These are phyloP conservation scores for Agrotis clavis DNA, from an alignment of 2,888 invertebrate genomes.

Conservation along the genomic window DNA sequence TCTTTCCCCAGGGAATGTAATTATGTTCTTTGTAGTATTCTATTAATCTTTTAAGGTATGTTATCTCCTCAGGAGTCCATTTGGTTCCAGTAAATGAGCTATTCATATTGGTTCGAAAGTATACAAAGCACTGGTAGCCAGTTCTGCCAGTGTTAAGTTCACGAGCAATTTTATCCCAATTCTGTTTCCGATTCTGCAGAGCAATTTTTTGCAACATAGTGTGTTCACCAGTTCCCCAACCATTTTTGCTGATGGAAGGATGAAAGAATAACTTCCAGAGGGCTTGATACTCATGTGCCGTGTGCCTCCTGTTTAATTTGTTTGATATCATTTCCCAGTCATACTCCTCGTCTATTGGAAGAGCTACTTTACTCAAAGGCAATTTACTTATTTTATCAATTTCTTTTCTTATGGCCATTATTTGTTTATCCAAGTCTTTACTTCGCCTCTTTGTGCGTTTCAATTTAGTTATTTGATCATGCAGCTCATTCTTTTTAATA, in stretches of 20 bases:
- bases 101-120: slow-evolving; percentile 90
- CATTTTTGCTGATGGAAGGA: slow-evolving; percentile 92
- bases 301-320: slow-evolving; percentile 90
- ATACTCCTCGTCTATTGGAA: slow-evolving; percentile 85
- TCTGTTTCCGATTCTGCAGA: slow-evolving; percentile 83
- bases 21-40: slow-evolving; percentile 92
- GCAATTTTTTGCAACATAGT: slow-evolving; percentile 75
- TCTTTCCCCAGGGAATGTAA: slow-evolving; percentile 94
- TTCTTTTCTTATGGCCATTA: slow-evolving; percentile 68
- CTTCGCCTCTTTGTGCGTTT: slow-evolving; percentile 59
- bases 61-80: slow-evolving; percentile 94
- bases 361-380: slow-evolving; percentile 74
- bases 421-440: slow-evolving; percentile 52
- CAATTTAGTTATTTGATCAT: slow-evolving; percentile 70
- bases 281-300: slow-evolving; percentile 92
- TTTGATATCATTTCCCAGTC: slow-evolving; percentile 92
- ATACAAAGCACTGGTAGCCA: slow-evolving; percentile 93
- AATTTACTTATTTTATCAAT: slow-evolving; percentile 69
- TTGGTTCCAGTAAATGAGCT: slow-evolving; percentile 77
- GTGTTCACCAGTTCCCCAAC: slow-evolving; percentile 80
- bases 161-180: slow-evolving; percentile 93
- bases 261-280: slow-evolving; percentile 94
- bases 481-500: slow-evolving; percentile 69
- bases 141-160: slow-evolving; percentile 91
- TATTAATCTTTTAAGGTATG: slow-evolving; percentile 92